Percentiles rank a stretch among this genome's conserved stretches.
phyloP scores from a whole-genome alignment of 2,888 invertebrate species.

The Rhorus exstirpatorius region DNA sequence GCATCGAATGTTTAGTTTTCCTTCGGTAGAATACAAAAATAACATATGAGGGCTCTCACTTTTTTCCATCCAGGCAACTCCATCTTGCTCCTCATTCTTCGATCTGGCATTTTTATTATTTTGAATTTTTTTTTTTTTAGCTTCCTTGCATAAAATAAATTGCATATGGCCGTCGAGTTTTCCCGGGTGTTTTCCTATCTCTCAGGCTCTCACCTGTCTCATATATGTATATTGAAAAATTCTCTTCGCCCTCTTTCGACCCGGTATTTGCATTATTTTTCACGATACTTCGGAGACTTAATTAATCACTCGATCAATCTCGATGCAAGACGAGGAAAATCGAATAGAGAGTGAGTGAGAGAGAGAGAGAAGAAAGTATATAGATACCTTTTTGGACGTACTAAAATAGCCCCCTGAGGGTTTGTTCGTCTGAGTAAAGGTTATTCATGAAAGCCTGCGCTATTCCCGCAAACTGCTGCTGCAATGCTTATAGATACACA shows the following conservation, averaged over 20 bases:
- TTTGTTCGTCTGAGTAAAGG: conserved; percentile 5
- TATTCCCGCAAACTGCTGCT: neutral
- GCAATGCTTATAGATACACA: conserved; percentile 7
- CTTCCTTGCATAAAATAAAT: conserved; percentile 65
- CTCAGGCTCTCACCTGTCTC: neutral
- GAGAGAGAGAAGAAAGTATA: neutral
- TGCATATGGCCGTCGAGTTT: conserved; percentile 56
- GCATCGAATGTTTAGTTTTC: neutral
- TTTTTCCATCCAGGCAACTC: conserved; percentile 37
- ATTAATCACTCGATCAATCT: conserved; percentile 70
- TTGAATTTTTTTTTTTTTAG: conserved; percentile 44
- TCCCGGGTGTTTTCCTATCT: conserved; percentile 21
- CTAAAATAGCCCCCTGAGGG: neutral
- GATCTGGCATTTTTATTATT: conserved; percentile 54
- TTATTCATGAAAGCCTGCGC: conserved; percentile 13
- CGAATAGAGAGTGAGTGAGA: conserved; percentile 4
- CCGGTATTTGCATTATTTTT: conserved; percentile 72
- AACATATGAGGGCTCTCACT: conserved; percentile 19
- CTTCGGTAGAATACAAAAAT: conserved; percentile 16
- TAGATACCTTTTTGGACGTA: neutral
- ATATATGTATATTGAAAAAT: conserved; percentile 68
- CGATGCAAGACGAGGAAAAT: conserved; percentile 19
- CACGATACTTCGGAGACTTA: conserved; percentile 70
- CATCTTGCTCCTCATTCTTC: conserved; percentile 47
- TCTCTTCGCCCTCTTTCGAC: conserved; percentile 57